Conservation (phyloP, 1,140 invertebrate species). For the Hirudo medicinalis region DNA sequence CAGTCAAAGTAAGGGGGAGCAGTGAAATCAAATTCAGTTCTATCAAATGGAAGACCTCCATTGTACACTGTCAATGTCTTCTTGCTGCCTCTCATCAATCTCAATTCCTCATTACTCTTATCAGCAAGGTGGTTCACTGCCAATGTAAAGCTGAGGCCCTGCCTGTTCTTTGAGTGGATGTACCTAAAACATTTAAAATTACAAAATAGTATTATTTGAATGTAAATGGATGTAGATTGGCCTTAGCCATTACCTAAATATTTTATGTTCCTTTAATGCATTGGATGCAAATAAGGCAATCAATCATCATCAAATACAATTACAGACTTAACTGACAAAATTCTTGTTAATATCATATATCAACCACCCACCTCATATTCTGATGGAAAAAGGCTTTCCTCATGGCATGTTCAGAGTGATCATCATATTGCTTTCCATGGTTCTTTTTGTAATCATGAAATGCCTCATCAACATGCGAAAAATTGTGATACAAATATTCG, state of each 20-base stretch:
- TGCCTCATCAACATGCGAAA: conserved; percentile 58
- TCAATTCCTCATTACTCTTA: conserved; percentile 60
- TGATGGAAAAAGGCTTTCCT: conserved; percentile 72
- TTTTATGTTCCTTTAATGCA: no score
- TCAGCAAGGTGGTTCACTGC: conserved; percentile 79
- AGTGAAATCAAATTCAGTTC: conserved; percentile 29
- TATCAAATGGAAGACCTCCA: conserved; percentile 60
- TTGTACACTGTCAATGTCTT: conserved; percentile 47
- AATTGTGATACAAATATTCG: conserved; percentile 64
- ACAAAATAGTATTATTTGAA: not conserved
- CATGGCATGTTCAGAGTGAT: conserved; percentile 52
- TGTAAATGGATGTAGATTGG: no score
- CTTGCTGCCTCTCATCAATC: conserved; percentile 60
- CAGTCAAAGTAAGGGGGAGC: conserved; percentile 53
- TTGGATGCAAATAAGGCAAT: no score
- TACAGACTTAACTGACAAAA: no score
- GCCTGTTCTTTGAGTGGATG: conserved; percentile 71
- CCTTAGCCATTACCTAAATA: no score
- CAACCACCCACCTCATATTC: conserved; percentile 54
- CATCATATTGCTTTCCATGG: conserved; percentile 58
- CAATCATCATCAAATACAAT: no score
- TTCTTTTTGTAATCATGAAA: conserved; percentile 63
- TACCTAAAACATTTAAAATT: conserved; percentile 46
- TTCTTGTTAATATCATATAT: no score
- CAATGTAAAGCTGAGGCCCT: conserved; percentile 57